Evolutionary conservation across 92 coral and sea anemone genomes (phyloP), one percentile per base, ranked within the genome.

Genomic region (Pocillopora meandrina): DNA sequence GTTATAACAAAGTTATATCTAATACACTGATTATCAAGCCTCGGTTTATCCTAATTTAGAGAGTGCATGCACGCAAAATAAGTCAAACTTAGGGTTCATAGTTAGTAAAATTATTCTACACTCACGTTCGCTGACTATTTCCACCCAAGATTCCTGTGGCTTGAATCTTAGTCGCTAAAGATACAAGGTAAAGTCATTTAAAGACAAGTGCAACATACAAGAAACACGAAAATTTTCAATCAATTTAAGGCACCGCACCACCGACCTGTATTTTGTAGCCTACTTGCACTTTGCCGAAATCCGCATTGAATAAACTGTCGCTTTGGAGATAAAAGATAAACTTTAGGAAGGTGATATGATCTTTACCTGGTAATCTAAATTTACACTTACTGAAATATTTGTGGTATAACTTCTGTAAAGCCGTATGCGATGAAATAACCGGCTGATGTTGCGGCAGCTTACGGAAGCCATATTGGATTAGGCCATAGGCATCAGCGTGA

Each of bases 391-490:
- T 69, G 67, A 33, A 59, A 76, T 15, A 58, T 80, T 65, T 19
- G 75, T 70, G 66, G 83, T 87, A 23, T 83, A 84, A 74, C 49
- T 80, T 87, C 95, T 93, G 69, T 82, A 84, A 35, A 87, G 76
- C 56, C 84, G 86, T 61, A 93, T 70, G 84, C 95, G 93, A 83
- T 92, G 90, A 80, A 92, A 91, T 68, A 91, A 78, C 90, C 90
- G 92, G 84, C 91, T 91, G 78, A 91, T 75, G 91, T 83, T 84
- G 56, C 95, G 91, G 84, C 82, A 88, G 76, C 17, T 31, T 6
- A 77, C 14, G 76, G 92, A 83, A 81, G 95, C 92, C 97, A 93
- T 93, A 75, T 84, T 87, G 75, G 66, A 79, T 82, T 49, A 58
- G 35, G 26, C 81, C 57, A 33, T 31, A 18, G 57, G 52, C 21